Percentiles rank a stretch among this genome's conserved stretches.
Conservation (phyloP, 2,888 invertebrate genomes). For the Amphipyra berbera region DNA sequence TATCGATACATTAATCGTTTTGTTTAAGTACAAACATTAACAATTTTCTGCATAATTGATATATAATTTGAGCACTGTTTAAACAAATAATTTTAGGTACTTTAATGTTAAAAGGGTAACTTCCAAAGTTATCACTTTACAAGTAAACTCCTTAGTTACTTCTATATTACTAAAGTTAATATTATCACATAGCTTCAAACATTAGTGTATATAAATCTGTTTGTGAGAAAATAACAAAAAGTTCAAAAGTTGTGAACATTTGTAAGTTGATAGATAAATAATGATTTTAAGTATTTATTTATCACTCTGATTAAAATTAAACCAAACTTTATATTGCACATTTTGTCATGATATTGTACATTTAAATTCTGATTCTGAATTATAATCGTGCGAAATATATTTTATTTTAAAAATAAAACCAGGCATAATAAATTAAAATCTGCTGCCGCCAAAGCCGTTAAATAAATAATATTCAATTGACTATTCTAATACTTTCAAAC, state of each 20-base stretch:
- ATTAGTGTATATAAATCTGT: slow-evolving; percentile 20
- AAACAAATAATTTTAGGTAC: slow-evolving; percentile 31
- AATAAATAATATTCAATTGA: slow-evolving; percentile 25
- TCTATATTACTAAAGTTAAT: slow-evolving; percentile 38
- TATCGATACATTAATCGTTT: slow-evolving; percentile 50
- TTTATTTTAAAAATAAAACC: background rate
- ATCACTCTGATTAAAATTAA: background rate
- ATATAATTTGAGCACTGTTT: slow-evolving; percentile 56
- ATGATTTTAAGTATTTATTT: background rate
- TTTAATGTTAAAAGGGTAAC: slow-evolving; percentile 38
- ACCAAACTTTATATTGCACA: background rate
- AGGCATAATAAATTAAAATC: slow-evolving; percentile 7
- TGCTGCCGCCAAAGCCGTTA: slow-evolving; percentile 25
- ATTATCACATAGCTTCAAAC: slow-evolving; percentile 56
- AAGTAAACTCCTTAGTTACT: slow-evolving; percentile 37
- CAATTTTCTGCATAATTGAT: slow-evolving; percentile 30
- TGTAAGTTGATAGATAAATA: background rate
- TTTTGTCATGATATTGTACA: slow-evolving; percentile 11
- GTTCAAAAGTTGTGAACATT: slow-evolving; percentile 5
- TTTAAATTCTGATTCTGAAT: background rate
- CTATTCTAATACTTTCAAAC: slow-evolving; percentile 46
- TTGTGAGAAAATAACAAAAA: slow-evolving; percentile 6
- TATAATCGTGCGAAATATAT: slow-evolving; percentile 6
- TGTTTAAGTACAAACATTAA: slow-evolving; percentile 57
- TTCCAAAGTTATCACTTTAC: slow-evolving; percentile 32